Evolutionary conservation across 2,888 invertebrate genomes (phyloP), one percentile per base, ranked within the genome.

Genomic region (Nebria brevicollis): DNA sequence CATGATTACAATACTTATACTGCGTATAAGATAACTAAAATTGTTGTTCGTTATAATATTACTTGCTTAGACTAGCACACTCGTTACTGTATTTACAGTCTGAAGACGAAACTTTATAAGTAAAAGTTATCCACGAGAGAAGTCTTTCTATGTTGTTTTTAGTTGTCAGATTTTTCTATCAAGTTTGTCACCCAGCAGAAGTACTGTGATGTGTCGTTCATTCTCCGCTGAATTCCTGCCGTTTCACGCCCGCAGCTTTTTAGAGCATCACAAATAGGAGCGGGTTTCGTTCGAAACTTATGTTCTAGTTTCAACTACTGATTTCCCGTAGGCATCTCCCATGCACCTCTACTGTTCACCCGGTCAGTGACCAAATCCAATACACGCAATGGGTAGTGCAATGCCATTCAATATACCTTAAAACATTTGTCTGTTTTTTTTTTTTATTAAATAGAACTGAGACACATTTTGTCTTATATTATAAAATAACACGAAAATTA

Each of bases 271-370:
- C 26, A 10, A 7, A 34, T 0, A 68, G 26, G 26, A 72, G 77
- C 70, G 15, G 25, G 66, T 20, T 34, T 26, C 34, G 20, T 70
- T 70, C 10, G 7, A 70, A 70, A 70, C 70, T 70, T 20, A 70
- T 34, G 64, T 77, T 64, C 77, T 54, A 77, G 54, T 70, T 77
- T 77, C 64, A 72, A 77, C 54, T 77, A 5, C 72, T 77, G 54
- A 77, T 77, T 72, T 73, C 78, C 78, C 66, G 73, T 42, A 65
- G 78, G 73, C 78, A 20, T 73, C 15, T 41, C 66, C 20, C 70
- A 13, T 70, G 54, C 54, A 54, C 4, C 54, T 20, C 66, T 20
- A 13, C n/a, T 13, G 25, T 68, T 25, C 68, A 25, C 68, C n/a
- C 68, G 68, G 68, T 25, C 70, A 11, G 6, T 70, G 70, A 70